phyloP scores from a whole-genome alignment of 2,888 invertebrate genomes.

The Philaethria dido region DNA sequence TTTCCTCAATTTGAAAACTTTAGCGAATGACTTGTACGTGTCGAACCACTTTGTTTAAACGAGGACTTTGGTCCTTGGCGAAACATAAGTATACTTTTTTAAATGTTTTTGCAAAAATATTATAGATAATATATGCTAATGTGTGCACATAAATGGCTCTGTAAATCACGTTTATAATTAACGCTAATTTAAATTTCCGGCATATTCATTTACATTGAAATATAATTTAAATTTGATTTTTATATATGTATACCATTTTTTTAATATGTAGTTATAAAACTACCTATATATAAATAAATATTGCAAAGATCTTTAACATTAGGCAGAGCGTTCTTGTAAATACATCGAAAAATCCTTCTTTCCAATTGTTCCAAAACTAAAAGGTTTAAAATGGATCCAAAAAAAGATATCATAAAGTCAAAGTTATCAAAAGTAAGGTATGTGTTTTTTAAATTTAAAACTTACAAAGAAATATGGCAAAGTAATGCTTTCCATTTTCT shows the following conservation, averaged over 20 bases:
- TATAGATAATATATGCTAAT: constrained; percentile 1
- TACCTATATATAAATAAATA: not conserved
- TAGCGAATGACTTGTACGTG: not conserved
- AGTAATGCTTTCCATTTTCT: not conserved
- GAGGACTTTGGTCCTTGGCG: not conserved
- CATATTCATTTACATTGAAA: not conserved
- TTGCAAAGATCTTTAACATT: not conserved
- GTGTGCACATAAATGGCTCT: not conserved
- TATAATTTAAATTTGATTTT: too few species aligned
- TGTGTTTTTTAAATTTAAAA: not conserved
- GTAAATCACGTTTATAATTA: constrained; percentile 4
- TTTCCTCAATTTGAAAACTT: constrained; percentile 4
- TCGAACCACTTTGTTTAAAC: not conserved
- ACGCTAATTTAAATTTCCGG: not conserved
- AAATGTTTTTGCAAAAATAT: not conserved
- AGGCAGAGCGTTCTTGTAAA: too few species aligned
- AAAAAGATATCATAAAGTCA: not conserved
- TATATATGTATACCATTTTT: too few species aligned
- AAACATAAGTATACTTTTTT: not conserved
- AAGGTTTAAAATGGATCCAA: not conserved
- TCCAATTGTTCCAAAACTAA: not conserved
- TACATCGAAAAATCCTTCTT: not conserved
- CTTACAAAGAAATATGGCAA: not conserved
- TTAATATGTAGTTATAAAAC: too few species aligned
- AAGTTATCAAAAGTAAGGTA: not conserved